Conservation (phyloP, 2,797 vertebrate species). For the Acanthurus leucopareius region DNA sequence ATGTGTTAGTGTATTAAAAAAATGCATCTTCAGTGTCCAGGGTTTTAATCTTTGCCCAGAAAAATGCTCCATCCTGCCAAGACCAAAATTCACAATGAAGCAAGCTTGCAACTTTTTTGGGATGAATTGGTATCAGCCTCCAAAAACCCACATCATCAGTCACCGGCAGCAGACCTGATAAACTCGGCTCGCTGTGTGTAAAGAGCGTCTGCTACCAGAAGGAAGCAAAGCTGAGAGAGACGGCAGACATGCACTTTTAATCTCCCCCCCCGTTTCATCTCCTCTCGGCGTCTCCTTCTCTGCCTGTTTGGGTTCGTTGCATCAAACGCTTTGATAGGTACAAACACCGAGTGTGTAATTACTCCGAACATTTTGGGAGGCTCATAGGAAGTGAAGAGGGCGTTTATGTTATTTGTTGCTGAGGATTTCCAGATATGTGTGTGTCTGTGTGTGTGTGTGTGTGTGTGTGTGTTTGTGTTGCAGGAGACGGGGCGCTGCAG, state of each 20-base stretch:
- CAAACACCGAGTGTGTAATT: conserved; percentile 67
- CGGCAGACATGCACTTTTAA: conserved; percentile 61
- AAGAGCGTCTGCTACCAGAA: conserved; percentile 60
- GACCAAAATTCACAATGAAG: conserved; percentile 56
- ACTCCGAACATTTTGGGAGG: conserved; percentile 40
- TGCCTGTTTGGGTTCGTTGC: conserved; percentile 52
- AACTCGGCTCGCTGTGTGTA: conserved; percentile 51
- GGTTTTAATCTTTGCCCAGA: conserved; percentile 41
- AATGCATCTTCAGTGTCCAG: neutral
- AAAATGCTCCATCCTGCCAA: conserved; percentile 58
- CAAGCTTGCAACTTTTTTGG: conserved; percentile 66
- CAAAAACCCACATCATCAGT: conserved; percentile 70
- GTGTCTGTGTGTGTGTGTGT: conserved; percentile 11
- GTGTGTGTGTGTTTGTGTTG: conserved; percentile 10
- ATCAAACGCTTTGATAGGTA: conserved; percentile 60
- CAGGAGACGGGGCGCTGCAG: neutral
- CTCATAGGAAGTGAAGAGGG: conserved; percentile 18
- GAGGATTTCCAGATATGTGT: conserved; percentile 19
- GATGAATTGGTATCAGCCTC: conserved; percentile 62
- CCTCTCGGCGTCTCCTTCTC: conserved; percentile 30
- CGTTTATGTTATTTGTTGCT: conserved; percentile 39
- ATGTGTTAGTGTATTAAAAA: neutral
- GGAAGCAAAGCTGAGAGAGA: conserved; percentile 48
- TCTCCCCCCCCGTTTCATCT: conserved; percentile 61
- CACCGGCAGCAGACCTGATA: conserved; percentile 62